Evolutionary conservation across 2,888 invertebrate genomes (phyloP).

Genomic region (Synanthedon formicaeformis): DNA sequence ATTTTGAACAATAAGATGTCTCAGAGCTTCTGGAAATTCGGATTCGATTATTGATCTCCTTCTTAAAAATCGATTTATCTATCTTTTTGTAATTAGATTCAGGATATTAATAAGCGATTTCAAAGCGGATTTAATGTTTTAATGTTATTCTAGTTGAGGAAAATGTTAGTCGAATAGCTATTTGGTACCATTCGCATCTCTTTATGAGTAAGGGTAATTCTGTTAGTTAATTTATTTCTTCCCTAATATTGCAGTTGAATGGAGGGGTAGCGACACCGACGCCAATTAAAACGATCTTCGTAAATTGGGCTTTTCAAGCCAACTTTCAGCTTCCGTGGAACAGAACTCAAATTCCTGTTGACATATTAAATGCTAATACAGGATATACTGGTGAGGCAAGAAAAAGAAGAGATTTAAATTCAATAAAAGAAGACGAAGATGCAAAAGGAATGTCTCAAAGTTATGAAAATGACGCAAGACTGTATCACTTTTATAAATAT

Average conservation of each 20-base stretch:
- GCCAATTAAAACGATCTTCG: constrained; percentile 33
- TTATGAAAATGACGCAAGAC: constrained; percentile 40
- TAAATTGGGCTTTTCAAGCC: constrained; percentile 59
- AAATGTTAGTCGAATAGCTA: no score
- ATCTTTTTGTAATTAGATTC: no score
- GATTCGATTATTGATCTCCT: no score
- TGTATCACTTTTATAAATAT: constrained; percentile 53
- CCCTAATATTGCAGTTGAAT: constrained; percentile 39
- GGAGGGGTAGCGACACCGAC: constrained; percentile 50
- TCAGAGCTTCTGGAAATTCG: no score
- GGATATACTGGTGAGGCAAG: constrained; percentile 39
- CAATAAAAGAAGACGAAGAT: constrained; percentile 5
- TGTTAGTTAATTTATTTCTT: neutral
- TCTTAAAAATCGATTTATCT: no score
- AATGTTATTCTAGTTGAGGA: no score
- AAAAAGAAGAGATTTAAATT: constrained; percentile 26
- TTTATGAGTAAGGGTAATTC: no score
- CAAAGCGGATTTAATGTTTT: no score
- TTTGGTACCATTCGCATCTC: no score
- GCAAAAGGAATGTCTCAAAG: constrained; percentile 1
- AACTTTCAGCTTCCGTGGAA: constrained; percentile 63
- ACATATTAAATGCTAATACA: constrained; percentile 41
- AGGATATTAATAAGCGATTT: no score
- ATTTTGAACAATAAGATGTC: no score
- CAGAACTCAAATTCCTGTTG: constrained; percentile 47